Evolutionary conservation across 2,113 vertebrate genomes (phyloP).

Genomic region (Vulpes ferrilata): DNA sequence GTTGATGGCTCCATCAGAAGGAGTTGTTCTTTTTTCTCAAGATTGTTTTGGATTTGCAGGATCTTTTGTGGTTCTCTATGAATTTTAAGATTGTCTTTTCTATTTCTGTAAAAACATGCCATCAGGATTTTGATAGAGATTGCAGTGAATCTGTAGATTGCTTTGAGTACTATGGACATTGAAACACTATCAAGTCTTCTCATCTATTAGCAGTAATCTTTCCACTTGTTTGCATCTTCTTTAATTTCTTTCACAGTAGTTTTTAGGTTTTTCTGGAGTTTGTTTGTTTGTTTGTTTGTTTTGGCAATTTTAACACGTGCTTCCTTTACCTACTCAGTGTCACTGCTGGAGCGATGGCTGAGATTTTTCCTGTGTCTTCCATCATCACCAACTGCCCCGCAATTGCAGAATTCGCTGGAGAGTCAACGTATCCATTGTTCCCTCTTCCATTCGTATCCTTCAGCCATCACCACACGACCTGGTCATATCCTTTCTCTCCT

Average conservation of each 20-base stretch:
- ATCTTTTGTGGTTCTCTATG: not conserved
- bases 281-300: too few relatives aligned
- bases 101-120: not conserved
- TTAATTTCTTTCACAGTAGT: not conserved
- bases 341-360: not conserved
- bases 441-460: not conserved
- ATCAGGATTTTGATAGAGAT: not conserved
- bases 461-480: too few relatives aligned
- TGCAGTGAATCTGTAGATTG: not conserved
- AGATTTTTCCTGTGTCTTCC: not conserved
- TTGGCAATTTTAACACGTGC: not conserved
- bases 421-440: not conserved
- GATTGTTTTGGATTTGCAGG: not conserved
- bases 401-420: not conserved
- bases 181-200: not conserved
- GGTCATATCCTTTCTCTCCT: not conserved
- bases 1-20: not conserved
- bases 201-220: not conserved
- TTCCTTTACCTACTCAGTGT: not conserved
- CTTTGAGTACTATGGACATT: not conserved
- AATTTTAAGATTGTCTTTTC: not conserved
- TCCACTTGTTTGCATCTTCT: not conserved
- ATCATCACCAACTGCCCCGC: not conserved
- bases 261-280: not conserved
- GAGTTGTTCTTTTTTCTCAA: slow-evolving; percentile 21